Base-by-base conservation (phyloP, 53 echinoderm and acorn worm genomes). In the Hippasteria phrygiana region DNA sequence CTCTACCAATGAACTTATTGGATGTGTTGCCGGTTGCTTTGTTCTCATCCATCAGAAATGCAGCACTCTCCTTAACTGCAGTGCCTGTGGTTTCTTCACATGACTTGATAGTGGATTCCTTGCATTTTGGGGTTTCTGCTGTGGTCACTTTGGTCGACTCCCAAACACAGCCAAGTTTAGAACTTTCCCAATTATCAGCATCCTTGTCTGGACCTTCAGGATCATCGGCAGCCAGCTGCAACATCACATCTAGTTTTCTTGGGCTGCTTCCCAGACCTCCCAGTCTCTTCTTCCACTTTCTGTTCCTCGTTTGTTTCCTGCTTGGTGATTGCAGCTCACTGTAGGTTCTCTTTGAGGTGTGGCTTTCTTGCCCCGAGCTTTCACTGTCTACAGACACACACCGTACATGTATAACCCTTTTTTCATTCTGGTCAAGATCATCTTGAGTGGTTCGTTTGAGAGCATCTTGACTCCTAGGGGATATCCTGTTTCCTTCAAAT, bases 321-420 rank as follows among this genome's bases (percentile, higher is more conserved):
- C 50, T 35, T 3, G 85, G 50, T 17, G 70, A 85, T n/a, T n/a
- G n/a, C 62, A 92, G 78, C 33, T 95, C 92, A 64, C 90, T 90
- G 63, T 88, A 74, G 80, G 83, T 90, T 9, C 95, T 73, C 72
- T 95, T 95, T 3, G 95, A 90, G 48, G 92, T 90, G 55, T 89
- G 90, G 64, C 90, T 92, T 17, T 88, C 92, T 35, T 91, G 78
- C 3, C 59, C 78, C 14, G 71, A 85, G 51, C 51, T 69, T 16
- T 35, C 51, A 37, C 85, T 51, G 24, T 71, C 69, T 37, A 69
- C 50, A 47, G 36, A 70, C 27, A 27, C 51, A 18, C 39, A 22
- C n/a, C 36, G 8, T 26, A n/a, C 65, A 1, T 27, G 3, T 43
- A n/a, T 39, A 24, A 9, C 79, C 13, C 11, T 66, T 12, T 8